Percentiles rank a stretch among this genome's conserved stretches.
Conservation (phyloP, 1,140 invertebrate species). For the Mya arenaria region DNA sequence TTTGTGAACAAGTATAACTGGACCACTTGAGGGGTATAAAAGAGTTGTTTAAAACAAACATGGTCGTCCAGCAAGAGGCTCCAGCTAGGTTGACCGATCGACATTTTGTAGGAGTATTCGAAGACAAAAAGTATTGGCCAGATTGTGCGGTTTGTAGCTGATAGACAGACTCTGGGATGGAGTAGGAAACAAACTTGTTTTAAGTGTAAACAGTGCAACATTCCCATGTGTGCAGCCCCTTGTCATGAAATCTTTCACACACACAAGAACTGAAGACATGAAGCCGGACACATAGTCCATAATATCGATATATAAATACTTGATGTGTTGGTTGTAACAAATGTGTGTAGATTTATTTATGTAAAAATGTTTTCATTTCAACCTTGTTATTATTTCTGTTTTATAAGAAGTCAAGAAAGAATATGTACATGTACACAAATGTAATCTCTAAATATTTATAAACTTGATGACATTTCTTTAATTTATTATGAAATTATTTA, state of each 20-base stretch:
- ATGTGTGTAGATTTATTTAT: not conserved
- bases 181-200: conserved; percentile 10
- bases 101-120: conserved; percentile 9
- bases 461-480: not conserved
- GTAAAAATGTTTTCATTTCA: not conserved
- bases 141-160: conserved; percentile 22
- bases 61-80: conserved; percentile 1
- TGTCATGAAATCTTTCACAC: conserved; percentile 15
- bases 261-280: conserved; percentile 6
- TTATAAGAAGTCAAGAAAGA: not conserved
- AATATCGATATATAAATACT: not conserved
- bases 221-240: conserved; percentile 5
- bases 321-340: not conserved
- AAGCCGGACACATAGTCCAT: not conserved
- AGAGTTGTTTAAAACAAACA: not conserved
- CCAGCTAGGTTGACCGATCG: not conserved
- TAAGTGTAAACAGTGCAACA: conserved; percentile 14
- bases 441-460: not conserved
- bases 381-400: not conserved
- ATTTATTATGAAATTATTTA: not conserved
- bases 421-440: not conserved
- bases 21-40: not conserved
- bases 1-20: conserved; percentile 19
- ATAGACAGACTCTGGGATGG: not conserved
- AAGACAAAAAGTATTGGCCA: not conserved